These are phyloP conservation scores for Litoditis marina DNA, from an alignment of 2,888 invertebrate species.

Conservation along the genomic window DNA sequence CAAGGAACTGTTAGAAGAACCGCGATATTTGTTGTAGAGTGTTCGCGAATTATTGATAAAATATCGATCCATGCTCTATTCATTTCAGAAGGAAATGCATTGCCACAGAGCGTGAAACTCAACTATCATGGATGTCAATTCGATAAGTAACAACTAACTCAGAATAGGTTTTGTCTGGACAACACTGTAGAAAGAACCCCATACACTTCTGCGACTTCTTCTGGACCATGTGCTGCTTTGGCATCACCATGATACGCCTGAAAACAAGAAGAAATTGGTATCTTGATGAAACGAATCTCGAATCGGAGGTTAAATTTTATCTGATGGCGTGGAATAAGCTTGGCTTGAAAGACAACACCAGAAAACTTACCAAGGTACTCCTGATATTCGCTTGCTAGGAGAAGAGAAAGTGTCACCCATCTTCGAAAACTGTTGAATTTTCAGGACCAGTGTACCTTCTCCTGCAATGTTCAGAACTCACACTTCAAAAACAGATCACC, in stretches of 20 bases:
- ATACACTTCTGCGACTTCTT: conserved; percentile 63
- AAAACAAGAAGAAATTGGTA: conserved; percentile 2
- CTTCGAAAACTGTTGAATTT: conserved; percentile 82
- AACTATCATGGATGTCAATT: too few relatives aligned
- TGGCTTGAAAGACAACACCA: background rate
- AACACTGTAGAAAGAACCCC: conserved; percentile 79
- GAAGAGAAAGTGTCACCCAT: conserved; percentile 80
- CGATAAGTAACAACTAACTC: conserved; percentile 65
- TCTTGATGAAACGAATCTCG: too few relatives aligned
- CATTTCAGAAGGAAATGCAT: too few relatives aligned
- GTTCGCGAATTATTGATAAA: too few relatives aligned
- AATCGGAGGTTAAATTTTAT: too few relatives aligned
- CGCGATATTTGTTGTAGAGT: too few relatives aligned
- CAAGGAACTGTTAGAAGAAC: background rate
- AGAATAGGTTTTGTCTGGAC: conserved; percentile 88
- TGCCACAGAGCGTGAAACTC: too few relatives aligned
- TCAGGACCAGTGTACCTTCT: conserved; percentile 78
- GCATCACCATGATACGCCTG: conserved; percentile 63
- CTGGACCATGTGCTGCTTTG: conserved; percentile 61
- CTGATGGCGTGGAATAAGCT: too few relatives aligned
- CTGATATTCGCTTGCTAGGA: conserved; percentile 86
- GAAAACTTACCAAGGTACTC: conserved; percentile 80
- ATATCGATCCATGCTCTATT: too few relatives aligned
- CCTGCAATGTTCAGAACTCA: too few relatives aligned
- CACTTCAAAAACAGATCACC: too few relatives aligned